Evolutionary conservation across 2,888 invertebrate species (phyloP).

Genomic region (Spilarctia lutea): DNA sequence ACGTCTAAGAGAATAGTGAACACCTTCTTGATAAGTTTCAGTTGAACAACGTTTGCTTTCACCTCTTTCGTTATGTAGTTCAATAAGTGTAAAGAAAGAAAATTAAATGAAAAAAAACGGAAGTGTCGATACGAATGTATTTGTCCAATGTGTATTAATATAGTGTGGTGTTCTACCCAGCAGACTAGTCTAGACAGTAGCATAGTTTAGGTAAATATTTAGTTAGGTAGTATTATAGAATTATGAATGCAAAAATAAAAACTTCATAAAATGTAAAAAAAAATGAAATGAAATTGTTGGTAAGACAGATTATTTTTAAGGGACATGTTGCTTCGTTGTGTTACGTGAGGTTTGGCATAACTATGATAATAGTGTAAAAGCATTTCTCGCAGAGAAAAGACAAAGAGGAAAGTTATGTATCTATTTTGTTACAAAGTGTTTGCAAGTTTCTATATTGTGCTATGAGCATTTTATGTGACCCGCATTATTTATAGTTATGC

Average conservation of each 20-base stretch:
- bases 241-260: conserved; percentile 88
- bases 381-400: conserved; percentile 84
- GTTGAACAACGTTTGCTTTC: conserved; percentile 84
- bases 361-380: conserved; percentile 83
- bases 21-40: conserved; percentile 83
- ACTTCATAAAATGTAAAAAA: conserved; percentile 86
- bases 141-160: conserved; percentile 86
- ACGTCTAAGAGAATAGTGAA: conserved; percentile 77
- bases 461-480: conserved; percentile 87
- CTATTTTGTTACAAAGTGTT: conserved; percentile 87
- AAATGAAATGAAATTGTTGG: conserved; percentile 87
- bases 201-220: conserved; percentile 86
- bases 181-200: conserved; percentile 87
- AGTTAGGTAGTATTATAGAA: conserved; percentile 85
- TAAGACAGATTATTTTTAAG: conserved; percentile 89
- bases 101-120: conserved; percentile 80
- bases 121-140: conserved; percentile 83
- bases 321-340: conserved; percentile 87
- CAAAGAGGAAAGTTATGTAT: conserved; percentile 83
- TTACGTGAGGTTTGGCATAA: conserved; percentile 86
- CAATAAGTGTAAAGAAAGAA: conserved; percentile 84
- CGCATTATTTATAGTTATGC: conserved; percentile 87
- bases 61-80: conserved; percentile 86
- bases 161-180: conserved; percentile 86
- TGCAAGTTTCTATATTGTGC: conserved; percentile 87